phyloP scores from a whole-genome alignment of 2,113 vertebrate genomes.

The Protobothrops mucrosquamatus region DNA sequence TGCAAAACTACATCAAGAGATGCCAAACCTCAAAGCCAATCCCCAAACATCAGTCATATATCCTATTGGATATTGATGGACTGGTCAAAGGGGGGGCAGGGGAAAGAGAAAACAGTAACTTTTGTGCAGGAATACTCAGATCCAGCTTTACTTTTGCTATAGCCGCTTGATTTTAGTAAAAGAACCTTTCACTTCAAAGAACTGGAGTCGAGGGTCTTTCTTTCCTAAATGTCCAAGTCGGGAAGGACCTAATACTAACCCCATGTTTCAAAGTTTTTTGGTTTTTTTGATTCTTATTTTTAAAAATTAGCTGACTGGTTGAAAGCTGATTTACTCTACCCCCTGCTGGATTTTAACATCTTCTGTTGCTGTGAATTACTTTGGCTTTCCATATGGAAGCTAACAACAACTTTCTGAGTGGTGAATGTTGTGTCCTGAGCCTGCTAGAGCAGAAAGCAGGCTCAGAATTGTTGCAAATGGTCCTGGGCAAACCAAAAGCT shows the following conservation, averaged over 20 bases:
- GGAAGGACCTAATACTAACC: not conserved
- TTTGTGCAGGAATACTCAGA: not conserved
- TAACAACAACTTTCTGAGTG: not conserved
- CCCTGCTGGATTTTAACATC: not conserved
- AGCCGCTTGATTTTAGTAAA: not conserved
- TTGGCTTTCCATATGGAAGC: not conserved
- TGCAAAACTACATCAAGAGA: not conserved
- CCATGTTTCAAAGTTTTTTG: not conserved
- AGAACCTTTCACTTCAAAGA: not conserved
- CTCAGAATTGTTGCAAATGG: too few species aligned
- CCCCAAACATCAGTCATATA: not conserved
- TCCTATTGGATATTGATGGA: not conserved
- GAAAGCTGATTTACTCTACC: not conserved
- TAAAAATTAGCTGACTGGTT: not conserved
- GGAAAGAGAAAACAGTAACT: not conserved
- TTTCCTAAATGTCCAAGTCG: not conserved
- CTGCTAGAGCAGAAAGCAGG: too few species aligned
- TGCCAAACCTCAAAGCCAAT: not conserved
- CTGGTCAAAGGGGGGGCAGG: not conserved
- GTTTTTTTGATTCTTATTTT: not conserved
- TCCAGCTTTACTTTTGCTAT: not conserved
- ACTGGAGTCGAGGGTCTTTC: not conserved
- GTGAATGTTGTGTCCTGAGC: not conserved
- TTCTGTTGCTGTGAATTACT: not conserved
- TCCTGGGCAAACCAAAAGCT: too few species aligned